A percentile compares a stretch with the other conserved stretches of the same genome.
phyloP scores from a whole-genome alignment of 1,140 invertebrate species.

The Sinonovacula constricta region DNA sequence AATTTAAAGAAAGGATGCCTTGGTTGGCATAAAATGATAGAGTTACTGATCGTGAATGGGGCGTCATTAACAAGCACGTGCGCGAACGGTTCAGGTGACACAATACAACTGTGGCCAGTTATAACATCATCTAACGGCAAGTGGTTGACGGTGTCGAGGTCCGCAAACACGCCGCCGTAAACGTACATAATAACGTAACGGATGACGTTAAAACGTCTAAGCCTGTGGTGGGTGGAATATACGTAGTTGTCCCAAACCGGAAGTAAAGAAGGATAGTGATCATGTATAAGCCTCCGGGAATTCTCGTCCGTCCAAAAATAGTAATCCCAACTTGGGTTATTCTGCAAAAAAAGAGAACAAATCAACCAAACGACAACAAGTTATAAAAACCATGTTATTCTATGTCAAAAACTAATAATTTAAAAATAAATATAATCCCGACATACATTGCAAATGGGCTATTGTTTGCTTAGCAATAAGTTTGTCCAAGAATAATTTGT shows the following conservation, averaged over 20 bases:
- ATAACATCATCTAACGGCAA: neutral
- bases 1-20: neutral
- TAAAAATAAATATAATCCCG: too few species aligned
- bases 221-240: neutral
- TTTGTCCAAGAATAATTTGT: too few species aligned
- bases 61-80: neutral
- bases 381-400: too few species aligned
- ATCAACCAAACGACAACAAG: too few species aligned
- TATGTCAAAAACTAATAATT: too few species aligned
- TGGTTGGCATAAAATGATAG: neutral
- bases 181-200: conserved; percentile 5
- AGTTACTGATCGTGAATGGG: neutral
- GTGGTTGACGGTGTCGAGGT: neutral
- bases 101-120: neutral
- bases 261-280: neutral
- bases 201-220: neutral
- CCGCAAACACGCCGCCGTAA: conserved; percentile 1
- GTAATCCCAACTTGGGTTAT: conserved; percentile 29
- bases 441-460: too few species aligned
- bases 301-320: conserved; percentile 23
- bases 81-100: conserved; percentile 1
- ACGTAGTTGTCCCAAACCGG: neutral
- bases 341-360: neutral
- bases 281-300: neutral
- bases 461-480: too few species aligned